A percentile compares a stretch with the other conserved stretches of the same genome.
Conservation (phyloP, 2,113 vertebrate genomes). For the Sclerurus mexicanus region DNA sequence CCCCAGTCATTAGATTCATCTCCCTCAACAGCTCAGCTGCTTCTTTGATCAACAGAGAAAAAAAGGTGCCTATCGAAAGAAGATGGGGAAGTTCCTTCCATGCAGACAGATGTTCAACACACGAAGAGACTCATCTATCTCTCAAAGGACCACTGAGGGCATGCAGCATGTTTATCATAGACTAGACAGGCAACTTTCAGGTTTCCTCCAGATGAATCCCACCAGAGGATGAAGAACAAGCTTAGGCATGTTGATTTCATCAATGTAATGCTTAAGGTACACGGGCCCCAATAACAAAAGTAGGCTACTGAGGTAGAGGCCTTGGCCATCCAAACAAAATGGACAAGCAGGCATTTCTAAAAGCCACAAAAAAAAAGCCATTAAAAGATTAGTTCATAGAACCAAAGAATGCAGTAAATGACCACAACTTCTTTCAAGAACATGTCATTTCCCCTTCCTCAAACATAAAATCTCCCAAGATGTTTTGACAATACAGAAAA, state of each 20-base stretch:
- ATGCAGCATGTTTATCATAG: rapidly evolving
- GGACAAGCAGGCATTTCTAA: background rate
- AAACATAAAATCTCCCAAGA: background rate
- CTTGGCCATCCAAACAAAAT: background rate
- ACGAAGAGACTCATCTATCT: background rate
- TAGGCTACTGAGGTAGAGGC: background rate
- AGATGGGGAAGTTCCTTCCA: background rate
- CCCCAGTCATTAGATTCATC: background rate
- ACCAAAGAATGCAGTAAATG: background rate
- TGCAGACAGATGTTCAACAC: background rate
- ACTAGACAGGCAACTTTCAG: background rate
- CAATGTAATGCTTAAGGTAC: background rate
- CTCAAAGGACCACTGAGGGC: background rate
- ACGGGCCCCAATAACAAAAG: background rate
- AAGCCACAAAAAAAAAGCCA: background rate
- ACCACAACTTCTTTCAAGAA: background rate
- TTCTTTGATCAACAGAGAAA: background rate
- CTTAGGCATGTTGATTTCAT: background rate
- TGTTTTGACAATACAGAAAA: background rate
- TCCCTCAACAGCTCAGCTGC: background rate
- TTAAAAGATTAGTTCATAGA: background rate
- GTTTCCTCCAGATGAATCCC: background rate
- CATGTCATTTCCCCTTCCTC: background rate
- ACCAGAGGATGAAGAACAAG: background rate
- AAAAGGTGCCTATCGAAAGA: background rate